These are phyloP conservation scores for Anser cygnoides DNA, from an alignment of 2,113 vertebrate genomes.

Conservation along the genomic window DNA sequence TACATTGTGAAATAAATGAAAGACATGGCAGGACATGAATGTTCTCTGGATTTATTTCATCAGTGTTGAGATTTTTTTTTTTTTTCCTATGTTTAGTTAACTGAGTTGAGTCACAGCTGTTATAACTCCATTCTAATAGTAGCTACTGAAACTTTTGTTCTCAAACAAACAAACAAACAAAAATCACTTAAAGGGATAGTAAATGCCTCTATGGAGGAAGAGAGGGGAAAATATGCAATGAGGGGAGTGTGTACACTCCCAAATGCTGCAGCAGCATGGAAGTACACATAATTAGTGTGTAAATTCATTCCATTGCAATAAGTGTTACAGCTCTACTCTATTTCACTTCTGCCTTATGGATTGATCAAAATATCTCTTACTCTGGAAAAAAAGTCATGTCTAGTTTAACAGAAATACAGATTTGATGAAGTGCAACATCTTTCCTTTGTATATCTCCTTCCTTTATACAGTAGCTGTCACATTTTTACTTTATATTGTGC, in stretches of 20 bases:
- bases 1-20: background rate
- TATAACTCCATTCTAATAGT: background rate
- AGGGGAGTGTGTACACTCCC: background rate
- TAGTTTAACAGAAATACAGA: background rate
- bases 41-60: background rate
- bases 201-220: background rate
- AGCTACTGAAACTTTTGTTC: background rate
- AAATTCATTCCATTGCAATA: background rate
- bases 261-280: background rate
- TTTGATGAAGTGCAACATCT: background rate
- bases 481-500: background rate
- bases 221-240: background rate
- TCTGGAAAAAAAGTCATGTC: background rate
- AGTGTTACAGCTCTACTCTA: background rate
- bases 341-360: background rate
- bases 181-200: background rate
- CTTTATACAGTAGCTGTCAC: background rate
- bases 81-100: background rate
- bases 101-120: background rate
- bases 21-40: fast-evolving
- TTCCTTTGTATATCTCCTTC: background rate
- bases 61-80: background rate
- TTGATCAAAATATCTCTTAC: background rate
- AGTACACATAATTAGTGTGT: background rate
- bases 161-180: background rate